These are phyloP conservation scores for Spinus olivaceus DNA, from an alignment of 2,797 vertebrate genomes.

Conservation along the genomic window DNA sequence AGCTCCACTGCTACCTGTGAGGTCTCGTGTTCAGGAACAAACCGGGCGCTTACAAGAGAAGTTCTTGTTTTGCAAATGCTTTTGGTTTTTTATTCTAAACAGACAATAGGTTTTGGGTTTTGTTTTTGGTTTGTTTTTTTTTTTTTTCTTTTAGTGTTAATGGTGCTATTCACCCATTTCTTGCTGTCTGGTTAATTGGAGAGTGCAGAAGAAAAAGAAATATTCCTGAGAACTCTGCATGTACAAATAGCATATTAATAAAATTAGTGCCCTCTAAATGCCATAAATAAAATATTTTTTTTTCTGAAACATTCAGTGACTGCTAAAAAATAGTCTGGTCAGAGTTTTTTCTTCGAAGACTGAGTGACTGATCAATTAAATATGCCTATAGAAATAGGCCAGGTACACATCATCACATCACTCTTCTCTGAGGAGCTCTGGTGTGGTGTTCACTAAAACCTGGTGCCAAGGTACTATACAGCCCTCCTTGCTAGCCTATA, in stretches of 20 bases:
- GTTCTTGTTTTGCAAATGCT: background rate
- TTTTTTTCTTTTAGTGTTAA: background rate
- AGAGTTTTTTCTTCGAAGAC: background rate
- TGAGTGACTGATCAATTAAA: background rate
- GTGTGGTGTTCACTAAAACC: background rate
- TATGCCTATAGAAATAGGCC: background rate
- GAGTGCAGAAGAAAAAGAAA: background rate
- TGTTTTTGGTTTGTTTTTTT: fast-evolving
- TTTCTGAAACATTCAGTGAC: background rate
- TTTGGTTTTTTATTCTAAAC: background rate
- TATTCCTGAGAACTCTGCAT: background rate
- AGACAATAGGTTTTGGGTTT: background rate
- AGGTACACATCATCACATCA: background rate
- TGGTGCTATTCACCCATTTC: background rate
- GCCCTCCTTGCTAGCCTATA: background rate
- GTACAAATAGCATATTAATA: background rate
- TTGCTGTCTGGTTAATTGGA: background rate
- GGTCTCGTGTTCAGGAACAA: background rate
- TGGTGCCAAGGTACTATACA: background rate
- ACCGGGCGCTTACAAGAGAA: fast-evolving
- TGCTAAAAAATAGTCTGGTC: background rate
- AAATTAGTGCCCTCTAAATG: background rate
- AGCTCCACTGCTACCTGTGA: background rate
- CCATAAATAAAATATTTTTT: background rate
- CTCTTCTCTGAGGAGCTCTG: background rate